Evolutionary conservation across 1,140 invertebrate genomes (phyloP).

Genomic region (Cecropterus lyciades): DNA sequence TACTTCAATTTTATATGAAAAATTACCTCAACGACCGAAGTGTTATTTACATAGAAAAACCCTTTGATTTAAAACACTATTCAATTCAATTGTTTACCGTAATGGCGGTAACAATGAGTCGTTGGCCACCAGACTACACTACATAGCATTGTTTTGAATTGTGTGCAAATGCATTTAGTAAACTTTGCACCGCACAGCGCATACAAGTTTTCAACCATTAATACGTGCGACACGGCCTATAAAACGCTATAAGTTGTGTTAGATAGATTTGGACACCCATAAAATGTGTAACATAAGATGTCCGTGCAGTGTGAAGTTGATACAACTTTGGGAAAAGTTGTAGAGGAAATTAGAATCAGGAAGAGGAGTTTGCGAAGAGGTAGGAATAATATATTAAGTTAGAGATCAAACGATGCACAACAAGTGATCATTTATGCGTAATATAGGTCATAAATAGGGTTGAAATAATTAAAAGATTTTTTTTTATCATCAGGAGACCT

Average conservation of each 20-base stretch:
- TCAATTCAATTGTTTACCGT: slow-evolving; percentile 49
- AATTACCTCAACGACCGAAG: background rate
- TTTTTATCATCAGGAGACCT: too few species aligned
- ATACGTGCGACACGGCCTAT: background rate
- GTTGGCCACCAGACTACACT: slow-evolving; percentile 23
- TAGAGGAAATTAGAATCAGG: background rate
- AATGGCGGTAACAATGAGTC: slow-evolving; percentile 47
- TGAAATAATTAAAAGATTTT: too few species aligned
- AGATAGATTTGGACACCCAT: background rate
- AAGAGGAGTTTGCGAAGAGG: background rate
- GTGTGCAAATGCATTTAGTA: slow-evolving; percentile 48
- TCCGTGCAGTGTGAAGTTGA: slow-evolving; percentile 35
- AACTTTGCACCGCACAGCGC: slow-evolving; percentile 30
- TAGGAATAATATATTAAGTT: background rate
- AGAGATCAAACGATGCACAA: too few species aligned
- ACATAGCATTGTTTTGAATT: slow-evolving; percentile 34
- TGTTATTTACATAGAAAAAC: background rate
- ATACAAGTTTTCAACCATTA: slow-evolving; percentile 8
- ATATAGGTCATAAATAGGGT: too few species aligned
- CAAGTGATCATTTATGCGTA: too few species aligned
- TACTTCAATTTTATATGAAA: too few species aligned
- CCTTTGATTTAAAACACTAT: slow-evolving; percentile 11
- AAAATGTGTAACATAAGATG: slow-evolving; percentile 15
- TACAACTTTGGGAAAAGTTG: slow-evolving; percentile 17
- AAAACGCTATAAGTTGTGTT: background rate